Evolutionary conservation across 2,888 invertebrate genomes (phyloP), one percentile per base, ranked within the genome.

Genomic region (Melanchra persicariae): DNA sequence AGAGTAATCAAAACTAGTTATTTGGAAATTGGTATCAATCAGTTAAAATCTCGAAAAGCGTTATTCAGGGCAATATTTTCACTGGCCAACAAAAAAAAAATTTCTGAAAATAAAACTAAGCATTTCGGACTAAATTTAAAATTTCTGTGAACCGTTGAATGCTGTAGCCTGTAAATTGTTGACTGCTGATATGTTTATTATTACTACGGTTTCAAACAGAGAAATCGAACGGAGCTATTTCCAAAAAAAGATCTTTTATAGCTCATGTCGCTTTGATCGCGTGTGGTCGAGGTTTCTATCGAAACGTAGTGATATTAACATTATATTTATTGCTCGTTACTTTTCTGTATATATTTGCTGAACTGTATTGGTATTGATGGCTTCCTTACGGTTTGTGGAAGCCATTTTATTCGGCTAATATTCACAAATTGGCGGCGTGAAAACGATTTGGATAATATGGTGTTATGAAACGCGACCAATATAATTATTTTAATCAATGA

Each of bases 141-240:
- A 90, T 84, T 91, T 90, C 92, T 85, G 80, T 88, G 93, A 92
- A 94, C 87, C 86, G 89, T 90, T 88, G 90, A 90, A 88, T 82
- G 79, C 83, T 88, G n/a, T n/a, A 37, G n/a, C n/a, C 19, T 34
- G 57, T 74, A 88, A 91, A 90, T 91, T 89, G 91, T 91, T 88
- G 87, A 87, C 89, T 89, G 93, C 84, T 92, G 94, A 94, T 93
- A 89, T 93, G 92, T 94, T 94, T 94, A 94, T 94, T 93, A 93
- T 94, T 90, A 88, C 88, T 85, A 85, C 90, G 88, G 86, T 87
- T 82, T 88, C 88, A 90, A 93, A 93, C 91, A 91, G 81, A 87
- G 88, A 89, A 91, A 93, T 93, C 90, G 89, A 90, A 91, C 87
- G 91, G 79, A 76, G 83, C 89, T 92, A 90, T 92, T 92, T 91